phyloP scores from a whole-genome alignment of 2,888 invertebrate genomes.

The Clunio marinus region DNA sequence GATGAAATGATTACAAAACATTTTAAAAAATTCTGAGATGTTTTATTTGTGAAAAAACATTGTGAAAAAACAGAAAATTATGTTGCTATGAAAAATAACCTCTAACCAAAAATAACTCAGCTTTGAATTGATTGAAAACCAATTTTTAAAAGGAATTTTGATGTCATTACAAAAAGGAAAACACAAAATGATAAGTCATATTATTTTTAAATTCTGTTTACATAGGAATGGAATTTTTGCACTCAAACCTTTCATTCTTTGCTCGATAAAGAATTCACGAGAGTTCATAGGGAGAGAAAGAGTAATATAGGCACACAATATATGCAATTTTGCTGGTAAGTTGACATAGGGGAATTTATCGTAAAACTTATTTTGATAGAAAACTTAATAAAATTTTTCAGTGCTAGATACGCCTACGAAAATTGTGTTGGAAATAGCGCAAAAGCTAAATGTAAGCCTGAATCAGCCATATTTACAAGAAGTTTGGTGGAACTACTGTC shows the following conservation, averaged over 20 bases:
- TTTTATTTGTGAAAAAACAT: no score
- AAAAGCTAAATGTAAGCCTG: constrained; percentile 48
- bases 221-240: neutral
- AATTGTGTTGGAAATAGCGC: constrained; percentile 51
- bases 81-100: no score
- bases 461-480: constrained; percentile 49
- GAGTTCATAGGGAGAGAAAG: constrained; percentile 19
- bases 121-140: no score
- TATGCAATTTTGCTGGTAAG: constrained; percentile 51
- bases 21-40: no score
- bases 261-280: constrained; percentile 46
- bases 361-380: neutral
- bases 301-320: constrained; percentile 47
- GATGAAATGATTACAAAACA: no score
- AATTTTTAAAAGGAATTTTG: no score
- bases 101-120: no score
- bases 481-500: constrained; percentile 50
- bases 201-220: neutral
- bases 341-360: neutral
- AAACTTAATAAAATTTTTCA: constrained; percentile 40
- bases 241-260: constrained; percentile 43
- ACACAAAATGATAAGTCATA: neutral
- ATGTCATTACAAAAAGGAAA: no score
- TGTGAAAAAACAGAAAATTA: no score
- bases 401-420: constrained; percentile 50